phyloP scores from a whole-genome alignment of 2,888 invertebrate species.

The Molorchus minor region DNA sequence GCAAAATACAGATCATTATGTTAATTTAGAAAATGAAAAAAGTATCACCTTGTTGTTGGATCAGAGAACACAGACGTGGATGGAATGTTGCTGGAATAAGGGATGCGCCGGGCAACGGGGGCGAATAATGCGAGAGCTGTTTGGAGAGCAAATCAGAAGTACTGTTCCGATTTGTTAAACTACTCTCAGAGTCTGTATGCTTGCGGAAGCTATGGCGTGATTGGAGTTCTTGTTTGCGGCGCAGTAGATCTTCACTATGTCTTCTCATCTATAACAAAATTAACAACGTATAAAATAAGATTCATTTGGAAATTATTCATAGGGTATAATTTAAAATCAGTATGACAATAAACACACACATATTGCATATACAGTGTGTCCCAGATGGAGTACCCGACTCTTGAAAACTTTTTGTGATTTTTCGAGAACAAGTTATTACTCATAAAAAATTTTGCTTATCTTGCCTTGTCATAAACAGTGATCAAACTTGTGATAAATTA shows the following conservation, averaged over 20 bases:
- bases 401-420: no score
- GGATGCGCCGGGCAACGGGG: conserved; percentile 57
- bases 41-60: conserved; percentile 49
- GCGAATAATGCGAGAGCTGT: conserved; percentile 62
- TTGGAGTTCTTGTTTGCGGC: conserved; percentile 64
- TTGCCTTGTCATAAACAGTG: no score
- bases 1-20: conserved; percentile 5
- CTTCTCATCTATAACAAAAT: conserved; percentile 63
- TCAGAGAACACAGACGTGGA: conserved; percentile 58
- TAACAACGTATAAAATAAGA: not conserved
- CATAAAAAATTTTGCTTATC: no score
- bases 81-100: conserved; percentile 63
- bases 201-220: conserved; percentile 55
- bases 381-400: no score
- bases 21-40: not conserved
- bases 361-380: no score
- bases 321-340: no score
- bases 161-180: conserved; percentile 46
- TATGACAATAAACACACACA: no score
- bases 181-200: conserved; percentile 60
- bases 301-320: not conserved
- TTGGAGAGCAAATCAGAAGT: conserved; percentile 53
- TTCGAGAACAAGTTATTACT: no score
- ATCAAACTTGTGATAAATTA: no score
- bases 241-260: conserved; percentile 64